These are phyloP conservation scores for Tetanocera ferruginea DNA, from an alignment of 2,888 invertebrate genomes.

Conservation along the genomic window DNA sequence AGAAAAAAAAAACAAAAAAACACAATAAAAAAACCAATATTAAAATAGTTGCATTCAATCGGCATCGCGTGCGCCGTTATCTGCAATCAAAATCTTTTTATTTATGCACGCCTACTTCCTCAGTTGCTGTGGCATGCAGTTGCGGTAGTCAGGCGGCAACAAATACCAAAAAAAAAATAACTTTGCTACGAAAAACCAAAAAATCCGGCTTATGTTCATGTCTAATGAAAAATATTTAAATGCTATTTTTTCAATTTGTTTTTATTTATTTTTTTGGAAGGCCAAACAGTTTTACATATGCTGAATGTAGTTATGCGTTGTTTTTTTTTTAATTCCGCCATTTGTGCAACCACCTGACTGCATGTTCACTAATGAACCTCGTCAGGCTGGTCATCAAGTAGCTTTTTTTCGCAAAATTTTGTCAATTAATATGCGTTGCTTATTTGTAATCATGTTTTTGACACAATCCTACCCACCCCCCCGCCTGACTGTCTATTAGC, in stretches of 20 bases:
- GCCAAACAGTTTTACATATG: constrained; percentile 7
- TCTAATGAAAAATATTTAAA: neutral
- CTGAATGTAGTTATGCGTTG: neutral
- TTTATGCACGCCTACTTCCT: constrained; percentile 30
- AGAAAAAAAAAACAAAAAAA: neutral
- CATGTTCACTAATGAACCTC: constrained; percentile 17
- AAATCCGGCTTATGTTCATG: neutral
- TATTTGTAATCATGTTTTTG: neutral
- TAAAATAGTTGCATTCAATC: constrained; percentile 15
- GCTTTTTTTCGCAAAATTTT: neutral
- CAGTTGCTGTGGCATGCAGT: neutral
- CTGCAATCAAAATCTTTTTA: constrained; percentile 33
- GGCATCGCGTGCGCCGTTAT: constrained; percentile 31
- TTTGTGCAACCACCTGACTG: neutral
- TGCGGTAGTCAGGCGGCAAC: neutral
- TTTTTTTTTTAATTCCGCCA: neutral
- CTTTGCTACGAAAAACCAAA: neutral
- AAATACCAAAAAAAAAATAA: no score
- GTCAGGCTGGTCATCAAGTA: neutral
- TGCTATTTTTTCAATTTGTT: neutral
- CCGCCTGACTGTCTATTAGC: neutral
- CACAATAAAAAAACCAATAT: neutral
- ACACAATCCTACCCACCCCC: neutral
- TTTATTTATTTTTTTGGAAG: neutral
- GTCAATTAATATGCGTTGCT: constrained; percentile 34